Base-by-base conservation (phyloP, 1,140 invertebrate species). In the Bombus superbus region DNA sequence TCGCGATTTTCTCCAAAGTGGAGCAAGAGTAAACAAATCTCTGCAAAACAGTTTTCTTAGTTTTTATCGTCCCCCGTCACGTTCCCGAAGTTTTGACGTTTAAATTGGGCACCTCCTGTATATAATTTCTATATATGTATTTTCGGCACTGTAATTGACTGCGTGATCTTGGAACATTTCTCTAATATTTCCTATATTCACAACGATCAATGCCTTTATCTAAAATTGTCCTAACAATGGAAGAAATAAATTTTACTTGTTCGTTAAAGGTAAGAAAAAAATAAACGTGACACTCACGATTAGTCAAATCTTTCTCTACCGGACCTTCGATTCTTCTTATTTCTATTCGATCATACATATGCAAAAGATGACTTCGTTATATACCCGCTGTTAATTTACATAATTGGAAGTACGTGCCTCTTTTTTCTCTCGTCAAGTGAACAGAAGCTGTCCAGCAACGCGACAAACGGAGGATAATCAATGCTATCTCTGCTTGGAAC, bases 331-430 rank as follows among this genome's bases (percentile, higher is more conserved):
- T 72, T 53, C 38, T 62, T 53, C 40, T 44, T 35, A 38, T 25
- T 59, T 40, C 3, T 38, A 81, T 38, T 64, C 68, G 13, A 38
- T 57, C 42, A 84, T 68, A 40, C 74, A 71, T 76, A 79, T 40
- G 57, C 79, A 88, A 87, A 38, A 76, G 68, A 83, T 62, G 76
- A 87, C 69, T 82, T 76, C 25, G 44, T 88, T 81, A 57, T 53
- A 72, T 44, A 13, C 81, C 44, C 35, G 62, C 44, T 68, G 62
- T 57, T 79, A 62, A 69, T 89, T 88, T 89, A 62, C 86, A 88
- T 88, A 88, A 88, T 86, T 86, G 85, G 66, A 83, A 69, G 66
- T 88, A 68, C 81, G 77, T 81, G 42, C 15, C 28, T 10, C 44
- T 76, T 69, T 62, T 81, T 85, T 72, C 47, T 32, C 11, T 75